Base-by-base conservation (phyloP, 2,113 vertebrate genomes). In the Rhinoderma darwinii region DNA sequence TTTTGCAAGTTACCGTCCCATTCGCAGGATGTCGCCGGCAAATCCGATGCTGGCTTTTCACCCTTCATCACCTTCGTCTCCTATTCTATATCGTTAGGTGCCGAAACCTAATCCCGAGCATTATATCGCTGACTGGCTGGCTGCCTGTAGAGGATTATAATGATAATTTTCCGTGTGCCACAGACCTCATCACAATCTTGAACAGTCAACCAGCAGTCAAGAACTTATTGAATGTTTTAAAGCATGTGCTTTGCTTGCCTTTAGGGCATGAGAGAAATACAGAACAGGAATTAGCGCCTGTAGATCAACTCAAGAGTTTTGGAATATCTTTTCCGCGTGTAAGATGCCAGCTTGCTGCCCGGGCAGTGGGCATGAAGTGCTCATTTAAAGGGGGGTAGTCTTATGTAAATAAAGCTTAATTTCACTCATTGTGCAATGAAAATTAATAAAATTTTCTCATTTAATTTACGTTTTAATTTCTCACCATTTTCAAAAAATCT, bases 91-190 rank as follows among this genome's bases (percentile, higher is more conserved):
- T 27, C 51, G 72, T 63, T 77, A 43, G 83, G 83, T 76, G 51
- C 72, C 20, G 72, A 72, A 66, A 76, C 47, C 30, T 85, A 77
- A 85, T 85, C 83, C 83, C 4, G 17, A 61, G 73, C 73, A 77
- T 85, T 85, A 63, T 77, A 77, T 63, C 50, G 72, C 83, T 84
- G 82, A 68, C 82, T 83, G 82, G 68, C 82, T 74, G 70, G 27
- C 66, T 85, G 83, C 83, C 83, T 77, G 73, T 37, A 7, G 37
- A 85, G 83, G 83, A 85, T 85, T 85, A 61, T 66, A 47, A 39
- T 63, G 73, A 85, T 76, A 61, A 76, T 84, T 74, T 66, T 14
- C 73, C 72, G 35, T 50, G 70, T 61, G 83, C 70, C 56, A 22
- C 73, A 25, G 73, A 77, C 83, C 73, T 84, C 73, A 50, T 77